These are phyloP conservation scores for Tuta absoluta DNA, from an alignment of 2,888 invertebrate species.

Conservation along the genomic window DNA sequence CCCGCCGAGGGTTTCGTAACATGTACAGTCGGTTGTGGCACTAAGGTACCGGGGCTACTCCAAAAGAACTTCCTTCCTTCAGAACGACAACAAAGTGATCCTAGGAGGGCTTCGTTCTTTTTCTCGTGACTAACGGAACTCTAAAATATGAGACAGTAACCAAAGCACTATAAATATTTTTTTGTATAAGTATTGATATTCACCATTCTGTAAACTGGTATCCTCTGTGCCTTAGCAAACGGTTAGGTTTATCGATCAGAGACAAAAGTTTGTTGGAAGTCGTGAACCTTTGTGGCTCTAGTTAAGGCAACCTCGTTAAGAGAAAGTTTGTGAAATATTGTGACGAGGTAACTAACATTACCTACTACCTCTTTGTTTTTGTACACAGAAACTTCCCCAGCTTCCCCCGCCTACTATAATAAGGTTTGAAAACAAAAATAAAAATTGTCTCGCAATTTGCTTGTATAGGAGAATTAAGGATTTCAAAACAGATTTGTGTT, in stretches of 20 bases:
- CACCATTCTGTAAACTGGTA: background rate
- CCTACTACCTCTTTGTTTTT: background rate
- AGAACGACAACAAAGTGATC: too few relatives aligned
- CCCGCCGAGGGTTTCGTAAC: too few relatives aligned
- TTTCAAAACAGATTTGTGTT: too few relatives aligned
- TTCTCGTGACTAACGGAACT: too few relatives aligned
- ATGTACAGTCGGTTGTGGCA: too few relatives aligned
- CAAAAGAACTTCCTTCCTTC: too few relatives aligned
- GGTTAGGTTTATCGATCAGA: conserved; percentile 15
- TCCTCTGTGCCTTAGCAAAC: background rate
- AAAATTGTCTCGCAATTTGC: background rate
- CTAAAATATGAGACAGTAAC: too few relatives aligned
- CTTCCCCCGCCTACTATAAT: background rate
- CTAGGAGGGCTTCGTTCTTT: too few relatives aligned
- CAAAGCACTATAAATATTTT: too few relatives aligned
- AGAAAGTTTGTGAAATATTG: conserved; percentile 14
- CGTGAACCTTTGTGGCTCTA: conserved; percentile 15
- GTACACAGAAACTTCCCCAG: background rate
- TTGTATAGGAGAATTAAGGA: too few relatives aligned
- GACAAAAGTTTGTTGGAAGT: conserved; percentile 15
- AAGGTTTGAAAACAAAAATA: background rate
- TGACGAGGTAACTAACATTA: conserved; percentile 16
- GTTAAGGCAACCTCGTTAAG: conserved; percentile 15
- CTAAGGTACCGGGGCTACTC: too few relatives aligned
- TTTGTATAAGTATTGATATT: too few relatives aligned